Conservation (phyloP, 2,888 invertebrate genomes). For the Caenorhabditis angaria region DNA sequence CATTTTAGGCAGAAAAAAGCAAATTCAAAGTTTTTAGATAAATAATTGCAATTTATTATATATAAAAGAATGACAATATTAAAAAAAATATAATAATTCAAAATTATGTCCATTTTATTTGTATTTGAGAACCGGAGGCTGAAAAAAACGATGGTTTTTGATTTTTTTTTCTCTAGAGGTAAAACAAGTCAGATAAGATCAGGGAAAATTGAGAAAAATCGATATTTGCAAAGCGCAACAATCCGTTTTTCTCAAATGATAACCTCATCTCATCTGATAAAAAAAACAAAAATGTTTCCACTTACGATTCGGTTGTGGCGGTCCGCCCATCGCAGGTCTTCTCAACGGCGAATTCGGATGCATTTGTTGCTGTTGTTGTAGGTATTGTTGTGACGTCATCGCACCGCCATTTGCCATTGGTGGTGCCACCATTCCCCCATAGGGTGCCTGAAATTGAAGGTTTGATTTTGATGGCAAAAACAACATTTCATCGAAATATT, state of each 20-base stretch:
- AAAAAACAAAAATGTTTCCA: not conserved
- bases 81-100: not conserved
- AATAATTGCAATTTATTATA: not conserved
- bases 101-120: not conserved
- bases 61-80: not conserved
- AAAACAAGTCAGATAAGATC: too few species aligned
- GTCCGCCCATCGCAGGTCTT: conserved; percentile 6
- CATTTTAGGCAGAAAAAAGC: too few species aligned
- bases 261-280: not conserved
- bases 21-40: not conserved
- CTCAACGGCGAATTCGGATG: not conserved
- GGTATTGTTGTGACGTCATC: conserved; percentile 36
- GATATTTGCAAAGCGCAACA: not conserved
- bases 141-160: too few species aligned
- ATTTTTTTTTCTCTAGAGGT: too few species aligned
- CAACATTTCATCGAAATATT: not conserved
- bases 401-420: conserved; percentile 11
- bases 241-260: not conserved
- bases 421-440: conserved; percentile 12
- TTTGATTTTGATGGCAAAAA: conserved; percentile 13
- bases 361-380: conserved; percentile 30
- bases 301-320: conserved; percentile 10
- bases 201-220: not conserved
- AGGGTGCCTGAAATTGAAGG: conserved; percentile 19
- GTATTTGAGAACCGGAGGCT: not conserved